These are phyloP conservation scores for Heteronetta atricapilla DNA, from an alignment of 2,113 vertebrate genomes.

Conservation along the genomic window DNA sequence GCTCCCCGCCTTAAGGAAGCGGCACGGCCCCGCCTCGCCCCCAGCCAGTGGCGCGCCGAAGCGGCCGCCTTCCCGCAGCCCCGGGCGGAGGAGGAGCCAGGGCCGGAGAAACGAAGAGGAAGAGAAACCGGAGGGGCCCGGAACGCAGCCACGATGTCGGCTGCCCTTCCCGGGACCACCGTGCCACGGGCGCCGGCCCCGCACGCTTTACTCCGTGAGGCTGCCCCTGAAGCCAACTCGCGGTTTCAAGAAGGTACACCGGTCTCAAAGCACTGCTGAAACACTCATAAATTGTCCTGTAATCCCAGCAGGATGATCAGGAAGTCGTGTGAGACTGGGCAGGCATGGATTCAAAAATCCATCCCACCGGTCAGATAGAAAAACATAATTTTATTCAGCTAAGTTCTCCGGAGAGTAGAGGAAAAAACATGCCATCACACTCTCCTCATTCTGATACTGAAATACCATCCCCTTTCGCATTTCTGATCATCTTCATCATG, in stretches of 20 bases:
- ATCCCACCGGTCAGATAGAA: not conserved
- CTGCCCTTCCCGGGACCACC: no score
- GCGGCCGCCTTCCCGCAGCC: not conserved
- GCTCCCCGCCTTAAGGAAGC: not conserved
- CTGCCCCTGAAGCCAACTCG: fast-evolving
- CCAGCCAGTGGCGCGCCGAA: conserved; percentile 1
- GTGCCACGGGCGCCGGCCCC: not conserved
- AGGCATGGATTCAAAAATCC: not conserved
- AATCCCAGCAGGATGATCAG: not conserved
- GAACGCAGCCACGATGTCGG: not conserved
- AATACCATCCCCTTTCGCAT: not conserved
- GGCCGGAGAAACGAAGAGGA: not conserved
- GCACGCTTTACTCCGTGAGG: not conserved
- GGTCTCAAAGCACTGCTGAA: not conserved
- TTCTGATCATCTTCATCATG: not conserved
- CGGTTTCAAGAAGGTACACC: not conserved
- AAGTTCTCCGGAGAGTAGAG: not conserved
- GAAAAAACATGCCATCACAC: not conserved
- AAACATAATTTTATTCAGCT: not conserved
- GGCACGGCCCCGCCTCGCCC: not conserved
- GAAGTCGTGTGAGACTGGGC: fast-evolving
- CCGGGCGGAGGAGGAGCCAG: conserved; percentile 51
- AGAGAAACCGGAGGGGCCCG: not conserved
- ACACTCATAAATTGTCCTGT: not conserved
- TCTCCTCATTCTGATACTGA: not conserved